Conservation (phyloP, 1,140 invertebrate genomes). For the Cyphomyrmex costatus region DNA sequence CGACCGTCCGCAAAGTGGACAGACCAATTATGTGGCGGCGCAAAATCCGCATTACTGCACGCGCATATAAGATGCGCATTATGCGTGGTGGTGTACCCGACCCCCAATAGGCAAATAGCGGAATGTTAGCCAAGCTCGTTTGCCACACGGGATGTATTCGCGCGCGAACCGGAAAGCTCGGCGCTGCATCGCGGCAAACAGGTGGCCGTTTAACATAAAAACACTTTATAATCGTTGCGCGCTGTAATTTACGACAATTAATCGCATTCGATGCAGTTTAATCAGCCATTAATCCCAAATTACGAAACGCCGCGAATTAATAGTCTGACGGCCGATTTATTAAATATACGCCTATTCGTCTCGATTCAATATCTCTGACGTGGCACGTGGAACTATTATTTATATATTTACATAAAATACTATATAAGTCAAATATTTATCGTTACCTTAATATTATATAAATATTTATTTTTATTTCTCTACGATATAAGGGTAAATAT, state of each 20-base stretch:
- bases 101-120: constrained; percentile 45
- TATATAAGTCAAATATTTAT: neutral
- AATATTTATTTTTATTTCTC: neutral
- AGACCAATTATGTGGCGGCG: constrained; percentile 64
- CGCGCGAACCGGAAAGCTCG: constrained; percentile 18
- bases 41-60: constrained; percentile 51
- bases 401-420: neutral
- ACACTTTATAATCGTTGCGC: neutral
- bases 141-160: neutral
- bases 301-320: constrained; percentile 1
- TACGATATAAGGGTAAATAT: no score
- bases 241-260: constrained; percentile 1
- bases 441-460: no score
- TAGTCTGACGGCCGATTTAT: neutral
- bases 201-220: neutral
- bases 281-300: constrained; percentile 27
- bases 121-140: constrained; percentile 40
- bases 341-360: neutral
- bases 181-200: neutral
- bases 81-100: constrained; percentile 1
- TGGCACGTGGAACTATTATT: neutral
- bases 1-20: constrained; percentile 27
- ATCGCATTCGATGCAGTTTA: neutral
- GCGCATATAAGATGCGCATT: constrained; percentile 7
- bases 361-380: neutral